Conservation (phyloP, 2,797 vertebrate species). For the Pteropus rufus region DNA sequence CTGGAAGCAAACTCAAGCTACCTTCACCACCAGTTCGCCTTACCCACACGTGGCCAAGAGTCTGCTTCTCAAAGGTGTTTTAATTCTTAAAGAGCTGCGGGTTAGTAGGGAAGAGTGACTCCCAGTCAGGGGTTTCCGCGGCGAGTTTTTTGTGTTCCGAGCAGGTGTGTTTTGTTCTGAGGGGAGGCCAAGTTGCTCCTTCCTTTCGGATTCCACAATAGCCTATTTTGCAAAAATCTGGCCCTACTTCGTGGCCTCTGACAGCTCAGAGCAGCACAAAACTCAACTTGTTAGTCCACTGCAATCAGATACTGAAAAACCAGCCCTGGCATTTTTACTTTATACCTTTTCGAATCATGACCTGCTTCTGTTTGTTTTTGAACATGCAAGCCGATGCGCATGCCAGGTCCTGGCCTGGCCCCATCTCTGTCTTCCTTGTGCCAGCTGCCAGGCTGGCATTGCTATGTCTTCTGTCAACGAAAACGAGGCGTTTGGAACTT, state of each 20-base stretch:
- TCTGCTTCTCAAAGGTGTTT: not conserved
- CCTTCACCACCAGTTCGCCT: rapidly evolving
- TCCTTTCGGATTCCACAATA: not conserved
- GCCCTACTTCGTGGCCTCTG: not conserved
- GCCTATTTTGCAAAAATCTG: not conserved
- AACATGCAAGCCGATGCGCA: not conserved
- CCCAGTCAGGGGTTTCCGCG: not conserved
- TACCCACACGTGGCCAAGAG: not conserved
- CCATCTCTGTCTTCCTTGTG: not conserved
- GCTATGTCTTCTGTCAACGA: not conserved
- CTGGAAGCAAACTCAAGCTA: not conserved
- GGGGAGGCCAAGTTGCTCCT: not conserved
- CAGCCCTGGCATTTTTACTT: rapidly evolving
- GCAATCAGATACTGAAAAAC: rapidly evolving
- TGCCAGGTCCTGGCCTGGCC: not conserved
- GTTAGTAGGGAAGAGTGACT: not conserved
- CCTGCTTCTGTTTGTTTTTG: not conserved
- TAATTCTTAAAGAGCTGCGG: not conserved
- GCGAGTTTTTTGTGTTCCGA: not conserved
- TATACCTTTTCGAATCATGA: not conserved
- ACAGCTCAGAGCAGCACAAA: not conserved
- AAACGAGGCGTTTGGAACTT: not conserved
- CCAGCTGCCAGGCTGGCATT: not conserved
- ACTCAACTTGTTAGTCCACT: rapidly evolving
- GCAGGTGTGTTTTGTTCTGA: not conserved